Evolutionary conservation across 2,113 vertebrate species (phyloP).

Genomic region (Cricetomys ansorgei): DNA sequence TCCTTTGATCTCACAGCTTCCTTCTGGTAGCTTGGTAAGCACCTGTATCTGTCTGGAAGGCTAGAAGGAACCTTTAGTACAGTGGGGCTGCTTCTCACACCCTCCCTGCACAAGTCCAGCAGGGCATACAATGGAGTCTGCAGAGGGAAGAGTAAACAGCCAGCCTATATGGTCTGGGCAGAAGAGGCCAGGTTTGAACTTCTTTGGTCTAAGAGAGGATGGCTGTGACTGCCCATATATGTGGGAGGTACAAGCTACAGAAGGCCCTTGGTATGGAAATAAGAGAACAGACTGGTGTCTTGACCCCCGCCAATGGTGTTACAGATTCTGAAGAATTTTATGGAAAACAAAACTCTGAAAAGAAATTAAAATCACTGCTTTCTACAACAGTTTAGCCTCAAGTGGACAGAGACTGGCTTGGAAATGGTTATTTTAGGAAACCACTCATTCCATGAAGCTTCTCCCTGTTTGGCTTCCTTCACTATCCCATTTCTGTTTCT

Average conservation of each 20-base stretch:
- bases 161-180: background rate
- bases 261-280: background rate
- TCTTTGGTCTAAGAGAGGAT: background rate
- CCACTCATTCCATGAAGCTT: background rate
- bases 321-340: background rate
- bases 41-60: background rate
- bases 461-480: background rate
- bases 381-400: background rate
- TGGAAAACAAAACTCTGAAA: background rate
- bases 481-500: background rate
- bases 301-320: background rate
- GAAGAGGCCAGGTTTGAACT: background rate
- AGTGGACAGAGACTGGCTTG: background rate
- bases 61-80: background rate
- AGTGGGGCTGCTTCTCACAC: background rate
- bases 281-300: background rate
- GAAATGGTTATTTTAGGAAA: constrained; percentile 15
- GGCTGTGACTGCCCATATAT: background rate
- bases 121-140: background rate
- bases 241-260: background rate
- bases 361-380: constrained; percentile 3
- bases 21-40: background rate
- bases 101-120: background rate
- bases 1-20: background rate
- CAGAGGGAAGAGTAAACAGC: background rate